These are phyloP conservation scores for Todiramphus saurophagus DNA, from an alignment of 2,113 vertebrate species.

Conservation along the genomic window DNA sequence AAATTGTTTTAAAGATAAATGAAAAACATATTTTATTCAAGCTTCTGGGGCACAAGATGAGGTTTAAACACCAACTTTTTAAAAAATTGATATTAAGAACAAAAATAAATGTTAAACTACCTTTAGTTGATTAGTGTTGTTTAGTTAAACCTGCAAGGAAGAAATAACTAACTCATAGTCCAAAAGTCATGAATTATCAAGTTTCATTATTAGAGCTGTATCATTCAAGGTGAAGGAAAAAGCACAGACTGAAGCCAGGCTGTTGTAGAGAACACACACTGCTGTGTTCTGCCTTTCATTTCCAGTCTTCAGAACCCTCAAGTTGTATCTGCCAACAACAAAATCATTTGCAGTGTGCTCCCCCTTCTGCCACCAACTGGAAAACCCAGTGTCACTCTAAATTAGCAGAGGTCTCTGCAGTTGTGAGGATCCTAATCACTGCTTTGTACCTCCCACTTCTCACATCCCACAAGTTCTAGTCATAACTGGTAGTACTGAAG, in stretches of 20 bases:
- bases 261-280: neutral
- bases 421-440: neutral
- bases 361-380: neutral
- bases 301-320: neutral
- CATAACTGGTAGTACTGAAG: neutral
- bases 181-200: neutral
- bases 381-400: neutral
- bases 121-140: neutral
- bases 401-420: neutral
- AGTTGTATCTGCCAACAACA: too few relatives aligned
- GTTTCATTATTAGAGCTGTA: neutral
- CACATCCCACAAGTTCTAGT: neutral
- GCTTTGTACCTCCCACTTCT: neutral
- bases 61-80: neutral
- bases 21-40: neutral
- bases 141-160: neutral
- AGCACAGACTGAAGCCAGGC: neutral
- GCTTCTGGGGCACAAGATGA: neutral
- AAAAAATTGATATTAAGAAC: neutral
- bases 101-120: neutral
- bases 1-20: neutral
- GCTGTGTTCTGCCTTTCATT: neutral
- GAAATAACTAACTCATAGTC: neutral
- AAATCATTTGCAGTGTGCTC: fast-evolving
- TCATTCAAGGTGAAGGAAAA: neutral